A percentile compares a stretch with the other conserved stretches of the same genome.
Evolutionary conservation across 2,113 vertebrate genomes (phyloP).

Genomic region (Cyrtonyx montezumae): DNA sequence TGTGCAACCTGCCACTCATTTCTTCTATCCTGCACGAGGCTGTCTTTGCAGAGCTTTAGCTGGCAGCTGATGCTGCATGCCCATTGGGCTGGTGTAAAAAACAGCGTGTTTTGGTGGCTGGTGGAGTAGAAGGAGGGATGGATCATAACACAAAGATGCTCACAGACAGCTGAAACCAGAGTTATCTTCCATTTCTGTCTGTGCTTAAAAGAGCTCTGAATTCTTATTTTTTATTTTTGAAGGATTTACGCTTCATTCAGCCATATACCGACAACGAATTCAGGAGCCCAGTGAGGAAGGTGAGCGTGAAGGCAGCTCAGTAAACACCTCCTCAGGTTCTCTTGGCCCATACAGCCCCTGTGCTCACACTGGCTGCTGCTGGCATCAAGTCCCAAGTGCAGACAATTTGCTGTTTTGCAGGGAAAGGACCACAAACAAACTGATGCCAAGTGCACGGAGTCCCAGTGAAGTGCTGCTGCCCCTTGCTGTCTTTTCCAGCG

Average conservation of each 20-base stretch:
- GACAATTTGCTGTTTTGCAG: not conserved
- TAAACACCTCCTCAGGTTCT: not conserved
- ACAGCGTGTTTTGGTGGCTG: accelerated
- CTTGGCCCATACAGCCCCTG: not conserved
- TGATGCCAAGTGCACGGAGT: no score
- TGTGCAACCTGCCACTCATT: accelerated
- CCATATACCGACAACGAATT: not conserved
- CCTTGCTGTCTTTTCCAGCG: not conserved
- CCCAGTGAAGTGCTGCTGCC: not conserved
- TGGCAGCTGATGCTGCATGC: not conserved
- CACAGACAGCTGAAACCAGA: not conserved
- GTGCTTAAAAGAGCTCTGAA: not conserved
- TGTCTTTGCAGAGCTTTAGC: accelerated
- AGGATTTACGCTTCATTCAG: not conserved
- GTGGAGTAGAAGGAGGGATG: not conserved
- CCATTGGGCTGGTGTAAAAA: not conserved
- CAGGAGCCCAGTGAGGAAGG: not conserved
- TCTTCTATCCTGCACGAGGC: not conserved
- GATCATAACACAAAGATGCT: not conserved
- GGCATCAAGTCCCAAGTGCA: accelerated
- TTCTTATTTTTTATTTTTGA: not conserved
- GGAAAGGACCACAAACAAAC: not conserved
- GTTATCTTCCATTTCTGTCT: accelerated
- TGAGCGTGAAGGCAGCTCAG: not conserved
- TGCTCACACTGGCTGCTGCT: not conserved